Evolutionary conservation across 2,113 vertebrate genomes (phyloP), one percentile per base, ranked within the genome.

Genomic region (Jaculus jaculus): DNA sequence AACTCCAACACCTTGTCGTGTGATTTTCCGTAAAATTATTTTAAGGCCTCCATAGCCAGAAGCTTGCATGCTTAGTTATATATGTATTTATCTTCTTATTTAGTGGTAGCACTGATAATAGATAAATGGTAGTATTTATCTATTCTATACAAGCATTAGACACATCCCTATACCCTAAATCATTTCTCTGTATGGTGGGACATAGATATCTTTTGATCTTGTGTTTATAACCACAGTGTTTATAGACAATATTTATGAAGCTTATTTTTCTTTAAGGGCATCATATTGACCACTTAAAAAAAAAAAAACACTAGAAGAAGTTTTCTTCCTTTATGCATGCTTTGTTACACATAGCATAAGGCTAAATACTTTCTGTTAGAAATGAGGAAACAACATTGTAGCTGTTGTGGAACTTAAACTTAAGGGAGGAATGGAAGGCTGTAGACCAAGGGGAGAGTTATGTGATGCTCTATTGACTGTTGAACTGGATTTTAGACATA

Each of bases 361-460:
- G 47, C 3, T 68, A 3, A 60, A 88, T 20, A 10, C 0, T 88
- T 87, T 65, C 74, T 26, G 28, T 81, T 47, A 73, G 17, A 6
- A 82, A 9, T 2, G 71, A 13, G 1, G 2, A 63, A 34, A 21
- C 17, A 24, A 0, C 0, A 30, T 63, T 78, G 0, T 74, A 61
- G 21, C 17, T 71, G 1, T 42, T 83, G 8, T 37, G 39, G 15
- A 75, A 34, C 20, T 2, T 1, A 0, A 8, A 12, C 8, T 17
- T 16, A 20, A 4, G 24, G n/a, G 58, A 37, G 3, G 69, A 54
- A 30, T 30, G 20, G 75, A 80, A 15, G 18, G 23, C 26, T 42
- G 28, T 32, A 47, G 32, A 83, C 17, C 13, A 86, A 75, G 30
- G 23, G 39, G 20, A 73, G 8, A 78, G 28, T 20, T 39, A 24